Base-by-base conservation (phyloP, 2,797 vertebrate species). In the Myripristis murdjan region DNA sequence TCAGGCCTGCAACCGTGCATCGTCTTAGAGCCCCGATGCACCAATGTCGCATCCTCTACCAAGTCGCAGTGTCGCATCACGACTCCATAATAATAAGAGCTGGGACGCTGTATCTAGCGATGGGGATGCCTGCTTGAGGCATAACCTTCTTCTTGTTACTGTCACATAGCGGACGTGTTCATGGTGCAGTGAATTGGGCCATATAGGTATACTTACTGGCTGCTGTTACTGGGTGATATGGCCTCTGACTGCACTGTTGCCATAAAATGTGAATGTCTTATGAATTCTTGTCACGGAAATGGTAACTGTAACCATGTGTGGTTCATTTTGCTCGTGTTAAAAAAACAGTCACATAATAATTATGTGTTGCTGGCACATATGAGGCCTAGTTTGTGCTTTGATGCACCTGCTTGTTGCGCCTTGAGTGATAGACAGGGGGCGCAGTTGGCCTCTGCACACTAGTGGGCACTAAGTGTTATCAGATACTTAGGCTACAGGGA, bases 21-120 rank as follows among this genome's bases (percentile, higher is more conserved):
- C n/a, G 14, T 24, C n/a, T 33, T n/a, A 15, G n/a, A 20, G 70
- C 73, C 53, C 33, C 61, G 33, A 35, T 49, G 73, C 73, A 66
- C 70, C 79, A 18, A 43, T 79, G 82, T 77, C 71, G 88, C 92
- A 89, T 84, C 87, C 81, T 48, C 58, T 64, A 58, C 64, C 52
- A 11, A 83, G 72, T 77, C 82, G 79, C 86, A 86, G 82, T 89
- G 86, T 77, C 89, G 83, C 91, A 88, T 91, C 91, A 88, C 90
- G 89, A 87, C 87, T 58, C 59, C 53, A 28, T 55, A 23, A 48
- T 51, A 20, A 26, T 33, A 52, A 47, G 56, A 55, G 16, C 18
- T 22, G 4, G 6, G 60, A 52, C 46, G 37, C 37, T 70, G 57
- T 37, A 11, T 67, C 35, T 67, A 28, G 14, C 44, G 57, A 54